A percentile compares a stretch with the other conserved stretches of the same genome.
Conservation (phyloP, 2,888 invertebrate species). For the Philopedon plagiatum region DNA sequence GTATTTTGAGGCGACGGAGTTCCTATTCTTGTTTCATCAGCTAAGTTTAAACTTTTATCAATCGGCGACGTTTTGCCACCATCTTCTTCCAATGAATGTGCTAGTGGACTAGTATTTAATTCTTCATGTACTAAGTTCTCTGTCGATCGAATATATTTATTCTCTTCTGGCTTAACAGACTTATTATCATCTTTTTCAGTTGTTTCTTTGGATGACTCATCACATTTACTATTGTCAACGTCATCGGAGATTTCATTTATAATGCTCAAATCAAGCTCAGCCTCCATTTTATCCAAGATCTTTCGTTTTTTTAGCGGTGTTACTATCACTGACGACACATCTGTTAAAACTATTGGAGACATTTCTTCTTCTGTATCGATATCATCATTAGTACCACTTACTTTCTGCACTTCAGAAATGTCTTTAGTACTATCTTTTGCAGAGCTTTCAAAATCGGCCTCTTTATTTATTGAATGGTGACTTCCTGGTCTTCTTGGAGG, state of each 20-base stretch:
- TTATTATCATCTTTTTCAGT: not conserved
- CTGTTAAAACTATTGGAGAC: slow-evolving; percentile 12
- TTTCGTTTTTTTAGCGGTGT: slow-evolving; percentile 48
- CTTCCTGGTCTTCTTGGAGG: slow-evolving; percentile 43
- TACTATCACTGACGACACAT: slow-evolving; percentile 20
- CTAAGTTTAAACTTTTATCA: not conserved
- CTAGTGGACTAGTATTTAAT: too few species aligned
- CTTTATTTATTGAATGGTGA: slow-evolving; percentile 33
- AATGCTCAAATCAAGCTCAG: slow-evolving; percentile 53
- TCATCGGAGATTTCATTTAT: slow-evolving; percentile 54
- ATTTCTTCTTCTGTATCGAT: slow-evolving; percentile 33
- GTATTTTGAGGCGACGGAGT: not conserved
- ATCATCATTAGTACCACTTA: not conserved
- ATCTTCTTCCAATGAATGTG: not conserved
- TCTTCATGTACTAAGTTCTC: too few species aligned
- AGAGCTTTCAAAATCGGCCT: slow-evolving; percentile 7
- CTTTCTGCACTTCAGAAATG: slow-evolving; percentile 38
- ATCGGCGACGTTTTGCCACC: not conserved
- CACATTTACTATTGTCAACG: slow-evolving; percentile 30
- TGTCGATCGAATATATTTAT: not conserved
- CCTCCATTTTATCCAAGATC: slow-evolving; percentile 40
- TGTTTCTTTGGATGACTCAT: slow-evolving; percentile 16
- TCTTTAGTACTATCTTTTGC: not conserved
- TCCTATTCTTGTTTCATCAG: not conserved
- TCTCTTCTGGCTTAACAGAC: not conserved